These are phyloP conservation scores for Hyperoplus immaculatus DNA, from an alignment of 2,797 vertebrate species.

Conservation along the genomic window DNA sequence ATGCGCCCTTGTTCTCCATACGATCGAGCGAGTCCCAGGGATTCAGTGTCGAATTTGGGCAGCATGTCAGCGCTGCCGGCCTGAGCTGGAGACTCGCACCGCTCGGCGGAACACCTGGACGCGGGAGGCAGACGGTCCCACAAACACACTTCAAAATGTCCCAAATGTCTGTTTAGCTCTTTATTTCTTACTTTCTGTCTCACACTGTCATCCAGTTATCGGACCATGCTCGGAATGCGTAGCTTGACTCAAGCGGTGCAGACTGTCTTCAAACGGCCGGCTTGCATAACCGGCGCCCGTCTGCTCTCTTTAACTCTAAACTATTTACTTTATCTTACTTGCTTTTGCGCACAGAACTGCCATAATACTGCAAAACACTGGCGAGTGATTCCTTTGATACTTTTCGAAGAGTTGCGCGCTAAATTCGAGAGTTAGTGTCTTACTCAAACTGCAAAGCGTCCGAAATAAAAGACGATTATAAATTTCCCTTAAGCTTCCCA, in stretches of 20 bases:
- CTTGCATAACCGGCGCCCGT: constrained; percentile 16
- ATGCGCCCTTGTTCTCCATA: constrained; percentile 97
- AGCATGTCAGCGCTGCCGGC: constrained; percentile 95
- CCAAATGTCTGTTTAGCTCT: constrained; percentile 28
- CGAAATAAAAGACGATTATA: constrained; percentile 53
- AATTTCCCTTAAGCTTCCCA: constrained; percentile 60
- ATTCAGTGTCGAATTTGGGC: constrained; percentile 98
- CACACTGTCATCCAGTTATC: constrained; percentile 34
- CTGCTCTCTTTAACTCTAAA: constrained; percentile 15
- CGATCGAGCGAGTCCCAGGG: constrained; percentile 94
- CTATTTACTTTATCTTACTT: constrained; percentile 45
- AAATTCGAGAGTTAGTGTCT: constrained; percentile 52
- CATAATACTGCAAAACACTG: neutral
- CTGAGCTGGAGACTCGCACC: constrained; percentile 84
- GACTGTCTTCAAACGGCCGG: constrained; percentile 28
- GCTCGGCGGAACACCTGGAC: constrained; percentile 90
- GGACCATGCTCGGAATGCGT: constrained; percentile 34
- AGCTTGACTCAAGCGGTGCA: constrained; percentile 31
- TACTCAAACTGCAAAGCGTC: constrained; percentile 54
- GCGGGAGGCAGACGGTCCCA: constrained; percentile 65
- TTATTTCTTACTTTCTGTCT: constrained; percentile 22
- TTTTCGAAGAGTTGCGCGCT: constrained; percentile 37
- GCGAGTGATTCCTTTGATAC: constrained; percentile 12
- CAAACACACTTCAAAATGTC: constrained; percentile 51
- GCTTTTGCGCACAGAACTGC: constrained; percentile 19